A percentile compares a stretch with the other conserved stretches of the same genome.
These are phyloP conservation scores for Hydrocynus forskahlii DNA, from an alignment of 2,797 vertebrate genomes.

Conservation along the genomic window DNA sequence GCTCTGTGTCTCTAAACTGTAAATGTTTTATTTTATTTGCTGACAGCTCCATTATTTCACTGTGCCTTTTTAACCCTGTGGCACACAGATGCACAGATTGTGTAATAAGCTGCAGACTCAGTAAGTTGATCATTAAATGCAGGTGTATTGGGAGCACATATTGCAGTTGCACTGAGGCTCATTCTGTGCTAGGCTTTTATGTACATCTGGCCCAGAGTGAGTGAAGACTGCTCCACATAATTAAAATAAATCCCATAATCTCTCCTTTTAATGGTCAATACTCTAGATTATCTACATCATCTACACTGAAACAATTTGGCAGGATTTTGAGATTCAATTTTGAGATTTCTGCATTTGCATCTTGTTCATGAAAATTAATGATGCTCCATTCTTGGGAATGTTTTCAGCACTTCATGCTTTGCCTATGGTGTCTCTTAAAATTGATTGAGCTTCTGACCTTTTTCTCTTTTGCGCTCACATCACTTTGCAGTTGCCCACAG, in stretches of 20 bases:
- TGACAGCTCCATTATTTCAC: too few species aligned
- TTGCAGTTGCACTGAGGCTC: too few species aligned
- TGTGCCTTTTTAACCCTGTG: too few species aligned
- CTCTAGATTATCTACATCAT: background rate
- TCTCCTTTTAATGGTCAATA: background rate
- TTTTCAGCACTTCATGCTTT: slow-evolving; percentile 6
- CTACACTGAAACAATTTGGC: background rate
- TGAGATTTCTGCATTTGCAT: background rate
- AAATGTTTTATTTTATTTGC: too few species aligned
- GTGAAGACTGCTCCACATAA: background rate
- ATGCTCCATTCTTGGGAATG: background rate
- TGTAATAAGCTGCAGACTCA: too few species aligned
- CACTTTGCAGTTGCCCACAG: slow-evolving; percentile 18
- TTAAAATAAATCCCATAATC: background rate
- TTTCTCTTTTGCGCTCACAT: slow-evolving; percentile 14
- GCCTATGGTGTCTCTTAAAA: slow-evolving; percentile 31
- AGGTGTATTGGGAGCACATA: too few species aligned
- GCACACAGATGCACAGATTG: too few species aligned
- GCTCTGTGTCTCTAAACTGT: too few species aligned
- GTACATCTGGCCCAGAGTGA: too few species aligned
- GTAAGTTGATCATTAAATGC: too few species aligned
- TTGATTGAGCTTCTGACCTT: slow-evolving; percentile 56
- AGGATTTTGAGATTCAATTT: background rate
- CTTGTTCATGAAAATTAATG: slow-evolving; percentile 7
- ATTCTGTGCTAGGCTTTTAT: too few species aligned